Evolutionary conservation across 2,888 invertebrate species (phyloP), one percentile per base, ranked within the genome.

Genomic region (Oscheius sp.): DNA sequence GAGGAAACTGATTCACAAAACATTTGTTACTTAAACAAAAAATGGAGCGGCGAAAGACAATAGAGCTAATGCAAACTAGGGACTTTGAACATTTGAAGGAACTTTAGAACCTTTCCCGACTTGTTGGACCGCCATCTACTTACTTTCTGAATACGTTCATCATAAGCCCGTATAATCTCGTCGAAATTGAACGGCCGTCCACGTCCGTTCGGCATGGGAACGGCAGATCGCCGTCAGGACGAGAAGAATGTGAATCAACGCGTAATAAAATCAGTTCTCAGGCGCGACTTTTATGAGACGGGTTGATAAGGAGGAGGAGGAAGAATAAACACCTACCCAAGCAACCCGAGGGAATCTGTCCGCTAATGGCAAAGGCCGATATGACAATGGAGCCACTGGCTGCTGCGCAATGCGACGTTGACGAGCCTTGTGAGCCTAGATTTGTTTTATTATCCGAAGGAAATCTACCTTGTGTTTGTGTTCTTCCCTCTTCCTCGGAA

Each of bases 131-230:
- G 12, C 41, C n/a, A 26, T 28, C 20, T 22, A 41, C 59, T 26
- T 5, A 59, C 59, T 30, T 59, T 41, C 24, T 26, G 26, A 26
- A 28, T 59, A 8, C 44, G 41, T 28, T 59, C 59, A 41, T 59
- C 59, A 20, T 59, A 59, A 17, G 59, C 59, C 14, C 41, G 41
- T 17, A 59, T 59, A 26, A 59, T 59, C 12, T 59, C 59, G 24
- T 59, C 59, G 24, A 44, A 59, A 44, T 59, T 44, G 20, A 59
- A 59, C 8, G 20, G 17, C 17, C 44, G 59, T 17, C 8, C 17
- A n/a, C 33, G 54, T 30, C 54, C 33, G 20, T 20, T 54, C 22
- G 59, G 24, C 44, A 30, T 44, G 54, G 54, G 54, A 54, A 54
- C 30, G 54, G 47, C 47, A 14, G 9, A 50, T 14, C 12, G 12